Evolutionary conservation across 2,797 vertebrate species (phyloP).

Genomic region (Thalassophryne amazonica): DNA sequence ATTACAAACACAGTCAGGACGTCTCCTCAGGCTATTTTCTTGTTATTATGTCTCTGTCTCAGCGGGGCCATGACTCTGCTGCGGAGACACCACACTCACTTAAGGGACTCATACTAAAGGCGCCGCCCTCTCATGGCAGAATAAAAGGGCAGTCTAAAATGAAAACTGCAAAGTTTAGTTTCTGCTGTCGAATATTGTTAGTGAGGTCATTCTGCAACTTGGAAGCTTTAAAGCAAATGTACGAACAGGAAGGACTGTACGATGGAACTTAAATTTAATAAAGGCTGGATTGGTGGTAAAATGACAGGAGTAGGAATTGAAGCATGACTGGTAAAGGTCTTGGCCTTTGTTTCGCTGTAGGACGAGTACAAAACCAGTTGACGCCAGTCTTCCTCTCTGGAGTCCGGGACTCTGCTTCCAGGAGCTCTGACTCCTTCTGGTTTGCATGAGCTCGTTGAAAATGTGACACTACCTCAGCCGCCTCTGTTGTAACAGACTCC

Average conservation of each 20-base stretch:
- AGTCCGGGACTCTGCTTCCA: slow-evolving; percentile 2
- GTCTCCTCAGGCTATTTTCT: slow-evolving; percentile 64
- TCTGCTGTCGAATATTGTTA: slow-evolving; percentile 5
- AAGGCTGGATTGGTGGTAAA: slow-evolving; percentile 24
- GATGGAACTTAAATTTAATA: slow-evolving; percentile 1
- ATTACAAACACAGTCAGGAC: slow-evolving; percentile 47
- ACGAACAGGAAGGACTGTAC: background rate
- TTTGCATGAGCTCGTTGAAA: slow-evolving; percentile 13
- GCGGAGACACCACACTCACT: slow-evolving; percentile 42
- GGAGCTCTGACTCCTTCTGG: slow-evolving; percentile 2
- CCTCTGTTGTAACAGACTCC: slow-evolving; percentile 7
- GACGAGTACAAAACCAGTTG: slow-evolving; percentile 5
- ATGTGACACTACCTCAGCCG: slow-evolving; percentile 16
- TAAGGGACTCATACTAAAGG: slow-evolving; percentile 31
- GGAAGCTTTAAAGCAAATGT: slow-evolving; percentile 9
- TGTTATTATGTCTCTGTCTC: slow-evolving; percentile 64
- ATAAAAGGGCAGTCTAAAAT: slow-evolving; percentile 52
- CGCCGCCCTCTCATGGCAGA: slow-evolving; percentile 36
- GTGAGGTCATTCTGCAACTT: background rate
- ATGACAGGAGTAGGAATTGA: slow-evolving; percentile 15
- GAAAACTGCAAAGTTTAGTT: slow-evolving; percentile 33
- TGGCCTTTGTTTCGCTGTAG: background rate
- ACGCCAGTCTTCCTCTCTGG: background rate
- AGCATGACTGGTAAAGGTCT: background rate
- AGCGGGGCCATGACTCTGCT: slow-evolving; percentile 33